Evolutionary conservation across 2,888 invertebrate species (phyloP), one percentile per base, ranked within the genome.

Genomic region (Operophtera brumata): DNA sequence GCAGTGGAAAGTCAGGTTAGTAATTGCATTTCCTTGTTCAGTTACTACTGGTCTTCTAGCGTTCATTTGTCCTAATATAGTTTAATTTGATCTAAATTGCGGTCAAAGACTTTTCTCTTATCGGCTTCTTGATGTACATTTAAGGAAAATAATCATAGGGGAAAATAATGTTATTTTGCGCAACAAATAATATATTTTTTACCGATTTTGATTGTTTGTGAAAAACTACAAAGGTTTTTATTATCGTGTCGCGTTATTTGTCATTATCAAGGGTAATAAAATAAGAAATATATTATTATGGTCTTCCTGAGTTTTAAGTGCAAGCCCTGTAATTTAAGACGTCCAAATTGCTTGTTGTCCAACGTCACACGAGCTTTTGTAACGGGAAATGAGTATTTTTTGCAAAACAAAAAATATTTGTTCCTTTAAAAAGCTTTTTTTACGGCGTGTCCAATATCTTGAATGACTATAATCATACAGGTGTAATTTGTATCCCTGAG

Each of bases 1-100:
- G 93, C 77, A 94, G 94, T 80, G 95, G 94, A 77, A 95, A 95
- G 90, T 94, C 94, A 84, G 95, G 95, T 95, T 85, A 92, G 92
- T 90, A 80, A 59, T 62, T 62, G 61, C 62, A 62, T 65, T 65
- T 62, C 65, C 62, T 62, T 65, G 61, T 62, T 57, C 44, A 62
- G 62, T 58, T 37, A 45, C 51, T 54, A 56, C 47, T 54, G 47
- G 48, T 44, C 51, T 57, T 62, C 56, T 55, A 51, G 51, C 50
- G 49, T 55, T 57, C 53, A 59, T 55, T 53, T 52, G 56, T 53
- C 59, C 54, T 60, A 58, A 56, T 61, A 63, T 47, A 60, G 57
- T 56, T 60, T 62, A 54, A 61, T 61, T 60, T 61, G 64, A 60
- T 59, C 57, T 61, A 41, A 50, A 57, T 64, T 62, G 59, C 61